phyloP scores from a whole-genome alignment of 2,888 invertebrate genomes.

The Thymelicus lineola region DNA sequence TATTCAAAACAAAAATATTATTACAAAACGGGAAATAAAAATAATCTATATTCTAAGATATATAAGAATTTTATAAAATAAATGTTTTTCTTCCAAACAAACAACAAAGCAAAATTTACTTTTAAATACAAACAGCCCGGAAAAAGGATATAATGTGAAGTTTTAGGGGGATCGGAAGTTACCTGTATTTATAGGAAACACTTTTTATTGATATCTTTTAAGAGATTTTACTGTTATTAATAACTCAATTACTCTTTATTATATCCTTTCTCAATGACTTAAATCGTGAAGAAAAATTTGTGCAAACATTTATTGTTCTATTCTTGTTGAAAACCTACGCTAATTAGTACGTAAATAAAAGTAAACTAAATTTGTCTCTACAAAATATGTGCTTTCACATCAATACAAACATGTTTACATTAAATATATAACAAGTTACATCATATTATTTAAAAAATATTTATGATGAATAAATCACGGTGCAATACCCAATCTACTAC shows the following conservation, averaged over 20 bases:
- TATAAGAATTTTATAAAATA: not conserved
- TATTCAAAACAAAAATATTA: constrained; percentile 45
- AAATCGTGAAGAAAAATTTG: not conserved
- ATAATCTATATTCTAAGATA: constrained; percentile 6
- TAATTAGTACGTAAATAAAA: too few relatives aligned
- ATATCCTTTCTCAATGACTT: not conserved
- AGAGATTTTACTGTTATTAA: too few relatives aligned
- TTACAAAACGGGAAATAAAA: constrained; percentile 37
- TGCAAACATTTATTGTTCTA: not conserved
- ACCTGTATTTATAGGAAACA: too few relatives aligned
- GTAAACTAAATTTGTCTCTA: too few relatives aligned
- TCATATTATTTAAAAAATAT: too few relatives aligned
- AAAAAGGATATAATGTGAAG: not conserved
- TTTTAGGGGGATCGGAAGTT: too few relatives aligned
- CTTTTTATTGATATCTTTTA: too few relatives aligned
- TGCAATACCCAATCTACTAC: constrained; percentile 18
- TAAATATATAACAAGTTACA: too few relatives aligned
- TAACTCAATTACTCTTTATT: not conserved
- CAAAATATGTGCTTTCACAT: not conserved
- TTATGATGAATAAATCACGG: not conserved
- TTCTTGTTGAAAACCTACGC: too few relatives aligned
- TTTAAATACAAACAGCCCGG: not conserved
- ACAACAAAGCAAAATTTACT: not conserved
- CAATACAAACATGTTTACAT: not conserved
- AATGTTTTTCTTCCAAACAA: not conserved